Evolutionary conservation across 2,113 vertebrate genomes (phyloP), one percentile per base, ranked within the genome.

Genomic region (Cyprinodon brontotheroides): DNA sequence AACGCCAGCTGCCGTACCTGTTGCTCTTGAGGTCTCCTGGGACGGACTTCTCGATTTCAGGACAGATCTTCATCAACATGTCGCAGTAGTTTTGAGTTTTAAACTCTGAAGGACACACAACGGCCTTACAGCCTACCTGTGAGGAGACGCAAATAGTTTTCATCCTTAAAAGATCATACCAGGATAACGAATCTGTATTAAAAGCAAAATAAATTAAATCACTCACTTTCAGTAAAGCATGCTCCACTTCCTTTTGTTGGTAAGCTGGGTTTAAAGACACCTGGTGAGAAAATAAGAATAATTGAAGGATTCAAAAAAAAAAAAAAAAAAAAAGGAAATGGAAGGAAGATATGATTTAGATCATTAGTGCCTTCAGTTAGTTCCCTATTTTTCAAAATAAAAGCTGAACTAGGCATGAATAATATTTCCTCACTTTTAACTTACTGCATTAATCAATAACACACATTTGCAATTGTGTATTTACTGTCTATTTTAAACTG

Each of bases 211-310:
- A 0, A 9, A 12, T 48, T 8, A 22, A 20, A 17, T 10, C 4
- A 40, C 17, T 61, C 80, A 97, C 98, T 96, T 97, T 97, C 75
- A 41, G 93, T 63, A 98, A 74, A 0, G 92, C 94, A 80, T 91
- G 94, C 85, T 98, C 96, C 83, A 95, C 82, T 72, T 99, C 98
- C 14, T 78, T 62, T 15, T 89, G 17, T 81, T 98, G 96, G 90
- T 97, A 99, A 3, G 96, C 97, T 63, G 98, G 96, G 86, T 99
- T 99, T 83, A 99, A 93, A 40, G 96, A 94, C 0, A 97, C 96
- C 98, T 99, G 73, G 71, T 4, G 53, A 63, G 57, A 1, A 61
- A 57, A 29, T 29, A 17, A 72, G 57, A 65, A 70, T 13, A 73
- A 57, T 22, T 39, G 29, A 65, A 70, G 2, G 62, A 22, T 0